These are phyloP conservation scores for Drosophila ficusphila DNA, from an alignment of 1,140 invertebrate genomes.

Conservation along the genomic window DNA sequence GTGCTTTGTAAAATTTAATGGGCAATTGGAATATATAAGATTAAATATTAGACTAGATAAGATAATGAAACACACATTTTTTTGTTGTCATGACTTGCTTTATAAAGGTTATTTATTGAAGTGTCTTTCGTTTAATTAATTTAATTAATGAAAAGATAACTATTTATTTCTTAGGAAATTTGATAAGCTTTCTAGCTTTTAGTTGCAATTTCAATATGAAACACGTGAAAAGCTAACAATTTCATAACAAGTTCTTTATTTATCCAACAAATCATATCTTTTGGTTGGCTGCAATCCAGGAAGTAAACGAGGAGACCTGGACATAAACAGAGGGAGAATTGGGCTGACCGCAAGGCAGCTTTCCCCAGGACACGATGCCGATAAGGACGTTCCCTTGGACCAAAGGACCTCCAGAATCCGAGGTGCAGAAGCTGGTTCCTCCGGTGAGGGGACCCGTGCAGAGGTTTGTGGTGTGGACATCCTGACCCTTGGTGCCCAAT, in stretches of 20 bases:
- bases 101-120: no score
- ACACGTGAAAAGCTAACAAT: neutral
- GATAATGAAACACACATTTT: no score
- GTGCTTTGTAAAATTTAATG: no score
- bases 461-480: constrained; percentile 84
- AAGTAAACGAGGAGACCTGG: constrained; percentile 87
- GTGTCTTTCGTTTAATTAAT: no score
- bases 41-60: no score
- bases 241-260: neutral
- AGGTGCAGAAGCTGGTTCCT: constrained; percentile 84
- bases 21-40: no score
- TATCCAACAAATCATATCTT: neutral
- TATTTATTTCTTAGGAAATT: no score
- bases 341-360: constrained; percentile 85
- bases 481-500: constrained; percentile 68
- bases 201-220: neutral
- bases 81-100: no score
- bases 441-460: constrained; percentile 85
- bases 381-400: constrained; percentile 73
- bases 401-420: constrained; percentile 85
- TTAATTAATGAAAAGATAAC: no score
- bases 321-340: constrained; percentile 90
- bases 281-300: constrained; percentile 86
- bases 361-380: constrained; percentile 85
- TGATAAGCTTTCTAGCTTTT: no score